Percentiles rank a stretch among this genome's conserved stretches.
phyloP scores from a whole-genome alignment of 2,113 vertebrate species.

The Taxidea taxus region DNA sequence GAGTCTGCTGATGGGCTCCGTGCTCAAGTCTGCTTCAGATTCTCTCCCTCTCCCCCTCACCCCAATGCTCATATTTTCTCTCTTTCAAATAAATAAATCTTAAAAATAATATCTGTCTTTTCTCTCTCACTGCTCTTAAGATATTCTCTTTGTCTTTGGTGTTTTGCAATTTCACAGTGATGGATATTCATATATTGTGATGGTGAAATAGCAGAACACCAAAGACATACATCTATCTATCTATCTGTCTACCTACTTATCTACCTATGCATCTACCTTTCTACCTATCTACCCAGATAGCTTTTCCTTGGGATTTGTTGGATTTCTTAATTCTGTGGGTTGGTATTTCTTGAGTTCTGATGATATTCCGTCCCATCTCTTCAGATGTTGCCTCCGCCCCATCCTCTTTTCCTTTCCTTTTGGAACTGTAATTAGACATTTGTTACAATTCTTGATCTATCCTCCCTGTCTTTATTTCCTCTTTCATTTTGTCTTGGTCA shows the following conservation, averaged over 20 bases:
- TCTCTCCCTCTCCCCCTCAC: not conserved
- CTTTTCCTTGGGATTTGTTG: not conserved
- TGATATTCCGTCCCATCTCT: not conserved
- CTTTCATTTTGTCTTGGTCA: not conserved
- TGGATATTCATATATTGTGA: not conserved
- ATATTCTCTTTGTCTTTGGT: conserved; percentile 8
- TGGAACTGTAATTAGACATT: not conserved
- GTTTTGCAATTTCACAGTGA: not conserved
- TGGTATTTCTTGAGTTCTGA: not conserved
- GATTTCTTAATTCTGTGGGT: not conserved
- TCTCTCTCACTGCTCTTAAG: not conserved
- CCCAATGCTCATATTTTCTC: not conserved
- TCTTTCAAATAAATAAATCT: not conserved
- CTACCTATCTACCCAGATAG: not conserved
- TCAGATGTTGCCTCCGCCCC: not conserved
- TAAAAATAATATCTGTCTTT: not conserved
- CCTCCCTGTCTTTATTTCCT: not conserved
- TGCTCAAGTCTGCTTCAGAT: not conserved
- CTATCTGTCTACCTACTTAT: not conserved
- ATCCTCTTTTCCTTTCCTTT: not conserved
- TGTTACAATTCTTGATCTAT: not conserved
- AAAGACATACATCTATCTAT: not conserved
- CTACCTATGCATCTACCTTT: not conserved
- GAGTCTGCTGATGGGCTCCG: not conserved
- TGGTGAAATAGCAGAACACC: not conserved